Evolutionary conservation across 2,113 vertebrate genomes (phyloP), one percentile per base, ranked within the genome.

Genomic region (Perognathus longimembris): DNA sequence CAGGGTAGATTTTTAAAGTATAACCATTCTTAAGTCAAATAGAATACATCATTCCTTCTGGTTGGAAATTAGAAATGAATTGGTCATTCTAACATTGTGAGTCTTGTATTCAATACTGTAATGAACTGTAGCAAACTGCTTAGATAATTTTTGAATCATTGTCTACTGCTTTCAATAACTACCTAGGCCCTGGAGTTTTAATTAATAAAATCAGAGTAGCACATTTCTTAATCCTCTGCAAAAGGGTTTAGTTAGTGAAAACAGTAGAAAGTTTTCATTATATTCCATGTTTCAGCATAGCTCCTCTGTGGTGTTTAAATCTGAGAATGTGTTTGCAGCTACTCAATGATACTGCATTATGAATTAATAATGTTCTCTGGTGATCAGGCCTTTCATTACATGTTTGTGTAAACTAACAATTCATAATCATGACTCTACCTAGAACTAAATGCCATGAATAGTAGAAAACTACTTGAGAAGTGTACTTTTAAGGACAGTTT

Each of bases 341-440:
- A 87, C 42, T 92, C 64, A 36, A 4, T 4, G 34, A 88, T 17
- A 10, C 21, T 63, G 7, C 11, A 18, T 79, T 88, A 95, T 83
- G 80, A 95, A 94, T 94, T 78, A 88, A 81, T 79, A 95, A 91
- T 89, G 26, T 89, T 89, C 40, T 85, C 45, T 42, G 36, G 66
- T 85, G 81, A 88, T 34, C 36, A 88, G 21, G 24, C 26, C 17
- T 88, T 92, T 93, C 22, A 82, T 74, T 81, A 88, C 32, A 75
- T 78, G 75, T 89, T 28, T 71, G 1, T 21, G 21, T 85, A 96
- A 96, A 91, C 64, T 89, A 94, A 81, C 63, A 89, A 78, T 21
- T 85, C 73, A 45, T 82, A 89, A 92, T 85, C 73, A 77, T 94
- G 85, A 5, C 38, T 94, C n/a, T 95, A 69, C 66, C 42, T 85